A percentile compares a stretch with the other conserved stretches of the same genome.
Conservation (phyloP, 2,888 invertebrate species). For the Hydrotaea cyrtoneurina region DNA sequence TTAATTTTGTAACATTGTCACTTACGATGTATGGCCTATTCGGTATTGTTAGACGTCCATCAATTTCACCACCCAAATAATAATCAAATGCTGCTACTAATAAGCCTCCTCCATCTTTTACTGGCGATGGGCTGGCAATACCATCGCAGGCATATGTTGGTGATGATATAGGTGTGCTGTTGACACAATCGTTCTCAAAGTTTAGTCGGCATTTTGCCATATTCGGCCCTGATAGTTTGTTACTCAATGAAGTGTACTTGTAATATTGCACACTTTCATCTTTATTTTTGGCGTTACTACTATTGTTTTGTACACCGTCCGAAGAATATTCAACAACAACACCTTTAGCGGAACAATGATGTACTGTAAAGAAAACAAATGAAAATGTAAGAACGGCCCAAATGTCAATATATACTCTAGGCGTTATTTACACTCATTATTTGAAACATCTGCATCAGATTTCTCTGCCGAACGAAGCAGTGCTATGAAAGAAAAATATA, state of each 20-base stretch:
- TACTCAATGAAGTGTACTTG: constrained; percentile 42
- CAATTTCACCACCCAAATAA: constrained; percentile 63
- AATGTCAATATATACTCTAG: background rate
- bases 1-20: constrained; percentile 22
- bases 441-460: background rate
- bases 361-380: background rate
- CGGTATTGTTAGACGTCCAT: constrained; percentile 64
- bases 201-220: constrained; percentile 48
- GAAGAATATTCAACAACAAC: background rate
- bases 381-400: background rate
- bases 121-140: constrained; percentile 63
- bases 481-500: background rate
- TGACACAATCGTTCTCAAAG: constrained; percentile 42
- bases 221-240: constrained; percentile 46
- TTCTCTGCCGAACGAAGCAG: background rate
- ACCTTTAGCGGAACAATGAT: background rate
- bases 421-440: background rate
- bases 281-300: constrained; percentile 4
- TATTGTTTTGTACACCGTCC: background rate
- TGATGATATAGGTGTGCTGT: constrained; percentile 60
- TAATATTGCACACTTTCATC: constrained; percentile 23
- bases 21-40: constrained; percentile 65
- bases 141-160: constrained; percentile 53
- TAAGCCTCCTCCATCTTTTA: constrained; percentile 11
- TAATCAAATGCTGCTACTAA: constrained; percentile 42